These are phyloP conservation scores for Eleutherodactylus coqui DNA, from an alignment of 2,797 vertebrate genomes.

Conservation along the genomic window DNA sequence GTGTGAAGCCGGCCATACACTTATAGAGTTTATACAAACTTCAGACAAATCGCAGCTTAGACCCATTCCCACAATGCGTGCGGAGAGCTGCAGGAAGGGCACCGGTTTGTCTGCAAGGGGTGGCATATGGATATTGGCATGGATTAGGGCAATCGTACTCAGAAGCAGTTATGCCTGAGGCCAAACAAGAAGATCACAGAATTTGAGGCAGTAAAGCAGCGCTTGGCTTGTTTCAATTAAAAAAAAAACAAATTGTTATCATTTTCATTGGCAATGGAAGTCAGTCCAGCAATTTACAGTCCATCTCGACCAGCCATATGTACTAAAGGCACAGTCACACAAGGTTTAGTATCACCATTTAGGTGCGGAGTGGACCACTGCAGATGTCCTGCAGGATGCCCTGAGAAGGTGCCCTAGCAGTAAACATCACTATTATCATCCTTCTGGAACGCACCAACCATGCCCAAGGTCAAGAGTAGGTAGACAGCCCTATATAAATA, in stretches of 20 bases:
- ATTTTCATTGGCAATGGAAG: background rate
- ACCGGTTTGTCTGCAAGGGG: background rate
- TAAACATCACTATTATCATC: too few species aligned
- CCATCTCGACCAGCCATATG: background rate
- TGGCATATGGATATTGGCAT: background rate
- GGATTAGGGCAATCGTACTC: background rate
- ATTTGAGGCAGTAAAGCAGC: background rate
- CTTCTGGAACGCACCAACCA: too few species aligned
- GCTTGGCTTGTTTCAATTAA: conserved; percentile 1
- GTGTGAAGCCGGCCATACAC: too few species aligned
- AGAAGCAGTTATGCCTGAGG: background rate
- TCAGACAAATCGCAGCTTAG: too few species aligned
- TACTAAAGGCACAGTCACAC: background rate
- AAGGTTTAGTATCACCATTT: background rate
- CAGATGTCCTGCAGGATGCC: too few species aligned
- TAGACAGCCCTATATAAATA: too few species aligned
- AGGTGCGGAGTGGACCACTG: too few species aligned
- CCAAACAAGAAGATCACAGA: conserved; percentile 3
- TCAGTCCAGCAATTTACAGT: background rate
- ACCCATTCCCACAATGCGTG: background rate
- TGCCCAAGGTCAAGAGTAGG: too few species aligned
- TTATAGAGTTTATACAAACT: too few species aligned
- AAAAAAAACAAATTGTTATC: background rate
- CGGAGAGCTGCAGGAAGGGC: background rate
- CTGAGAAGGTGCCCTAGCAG: too few species aligned